phyloP scores from a whole-genome alignment of 2,888 invertebrate species.

The Neoitamus cyanurus region DNA sequence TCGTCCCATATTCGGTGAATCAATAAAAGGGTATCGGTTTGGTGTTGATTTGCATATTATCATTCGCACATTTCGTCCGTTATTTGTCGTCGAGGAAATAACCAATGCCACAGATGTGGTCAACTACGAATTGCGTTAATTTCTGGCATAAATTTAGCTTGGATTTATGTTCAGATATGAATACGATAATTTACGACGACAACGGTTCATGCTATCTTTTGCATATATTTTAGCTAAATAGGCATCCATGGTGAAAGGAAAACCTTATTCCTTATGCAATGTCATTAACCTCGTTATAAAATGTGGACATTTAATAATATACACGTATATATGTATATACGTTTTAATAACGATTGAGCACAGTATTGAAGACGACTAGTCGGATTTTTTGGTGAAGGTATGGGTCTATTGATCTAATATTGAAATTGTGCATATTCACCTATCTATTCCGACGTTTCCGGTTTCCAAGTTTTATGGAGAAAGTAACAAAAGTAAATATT shows the following conservation, averaged over 20 bases:
- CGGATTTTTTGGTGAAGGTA: too few species aligned
- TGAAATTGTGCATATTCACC: too few species aligned
- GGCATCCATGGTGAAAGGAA: neutral
- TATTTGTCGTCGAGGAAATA: neutral
- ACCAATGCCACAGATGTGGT: neutral
- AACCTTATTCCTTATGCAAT: neutral
- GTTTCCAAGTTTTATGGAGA: too few species aligned
- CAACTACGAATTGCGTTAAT: neutral
- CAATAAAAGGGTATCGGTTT: neutral
- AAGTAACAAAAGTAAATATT: too few species aligned
- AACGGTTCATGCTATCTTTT: neutral
- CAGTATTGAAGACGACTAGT: too few species aligned
- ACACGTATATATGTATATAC: too few species aligned
- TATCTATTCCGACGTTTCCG: too few species aligned
- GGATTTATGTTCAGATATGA: neutral
- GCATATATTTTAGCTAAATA: neutral
- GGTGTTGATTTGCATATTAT: neutral
- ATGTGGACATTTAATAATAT: too few species aligned
- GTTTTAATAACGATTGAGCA: too few species aligned
- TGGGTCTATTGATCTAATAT: too few species aligned
- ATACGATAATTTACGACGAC: neutral
- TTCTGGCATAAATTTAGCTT: neutral
- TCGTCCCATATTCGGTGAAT: neutral
- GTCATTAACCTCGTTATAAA: neutral
- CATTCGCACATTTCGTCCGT: neutral